Evolutionary conservation across 2,888 invertebrate species (phyloP), one percentile per base, ranked within the genome.

Genomic region (Endomychus coccineus): DNA sequence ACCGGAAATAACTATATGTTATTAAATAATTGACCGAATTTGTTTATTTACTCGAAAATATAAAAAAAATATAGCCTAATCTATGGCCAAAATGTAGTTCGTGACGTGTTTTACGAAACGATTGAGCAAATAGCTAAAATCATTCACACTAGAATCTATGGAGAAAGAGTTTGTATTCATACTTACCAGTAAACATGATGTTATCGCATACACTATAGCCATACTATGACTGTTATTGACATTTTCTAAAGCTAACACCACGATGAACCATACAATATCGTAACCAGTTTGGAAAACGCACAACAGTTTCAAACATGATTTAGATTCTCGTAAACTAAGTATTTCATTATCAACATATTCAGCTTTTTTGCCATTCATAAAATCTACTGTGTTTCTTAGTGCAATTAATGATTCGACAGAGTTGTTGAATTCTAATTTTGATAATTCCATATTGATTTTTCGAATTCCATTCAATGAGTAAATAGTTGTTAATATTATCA

Each of bases 221-320:
- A 77, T 76, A 3, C 72, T 69, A 66, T 72, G 75, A 49, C 75
- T 74, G 2, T 71, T 63, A 39, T 64, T 66, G 2, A 77, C 73
- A 54, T 82, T 81, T 56, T 83, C 82, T 23, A 83, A 70, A 1
- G 82, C 81, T 16, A 82, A 71, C 3, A 83, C 81, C 1, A 79
- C 79, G 62, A 81, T 73, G 48, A 82, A 81, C 83, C 83, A 83
- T 50, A 80, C 77, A 12, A 82, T 74, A 7, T 78, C 77, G 52
- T 80, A 80, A 44, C 78, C 73, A 10, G 82, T 82, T 53, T 83
- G 76, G 49, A 83, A 60, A n/a, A 78, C 72, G 25, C 82, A 71
- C 29, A 80, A 73, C 2, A 78, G 62, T 54, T 75, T 74, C 39
- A 78, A 59, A 46, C 78, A 74, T 32, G 69, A 66, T 55, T 77